A percentile compares a stretch with the other conserved stretches of the same genome.
phyloP scores from a whole-genome alignment of 2,113 vertebrate species.

The Prochilodus magdalenae region DNA sequence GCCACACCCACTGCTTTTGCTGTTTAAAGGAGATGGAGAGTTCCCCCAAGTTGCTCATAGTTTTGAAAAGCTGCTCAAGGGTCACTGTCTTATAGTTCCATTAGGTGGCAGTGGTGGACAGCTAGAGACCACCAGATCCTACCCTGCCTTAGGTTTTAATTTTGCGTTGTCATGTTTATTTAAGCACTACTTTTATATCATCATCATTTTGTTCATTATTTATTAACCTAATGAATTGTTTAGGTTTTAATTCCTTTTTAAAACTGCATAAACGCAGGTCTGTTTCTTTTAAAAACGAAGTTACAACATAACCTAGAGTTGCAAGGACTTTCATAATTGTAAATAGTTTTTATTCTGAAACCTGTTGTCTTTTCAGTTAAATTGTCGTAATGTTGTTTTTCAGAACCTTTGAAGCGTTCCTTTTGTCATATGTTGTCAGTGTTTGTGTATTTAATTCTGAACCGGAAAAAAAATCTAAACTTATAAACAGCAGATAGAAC shows the following conservation, averaged over 20 bases:
- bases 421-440: constrained; percentile 14
- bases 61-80: neutral
- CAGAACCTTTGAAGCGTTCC: neutral
- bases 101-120: constrained; percentile 37
- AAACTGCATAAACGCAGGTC: neutral
- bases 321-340: neutral
- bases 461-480: neutral
- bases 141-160: neutral
- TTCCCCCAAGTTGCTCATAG: neutral
- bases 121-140: neutral
- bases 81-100: constrained; percentile 23
- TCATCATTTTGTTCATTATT: constrained; percentile 9
- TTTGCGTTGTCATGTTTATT: neutral
- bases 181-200: constrained; percentile 3
- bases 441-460: constrained; percentile 27
- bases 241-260: neutral
- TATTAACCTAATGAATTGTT: constrained; percentile 19
- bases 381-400: neutral
- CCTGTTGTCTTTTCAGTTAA: neutral
- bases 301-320: neutral
- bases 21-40: neutral
- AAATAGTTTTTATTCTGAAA: neutral
- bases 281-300: neutral
- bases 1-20: neutral
- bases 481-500: neutral